Percentiles rank a stretch among this genome's conserved stretches.
These are phyloP conservation scores for Tiphia femorata DNA, from an alignment of 2,888 invertebrate species.

Conservation along the genomic window DNA sequence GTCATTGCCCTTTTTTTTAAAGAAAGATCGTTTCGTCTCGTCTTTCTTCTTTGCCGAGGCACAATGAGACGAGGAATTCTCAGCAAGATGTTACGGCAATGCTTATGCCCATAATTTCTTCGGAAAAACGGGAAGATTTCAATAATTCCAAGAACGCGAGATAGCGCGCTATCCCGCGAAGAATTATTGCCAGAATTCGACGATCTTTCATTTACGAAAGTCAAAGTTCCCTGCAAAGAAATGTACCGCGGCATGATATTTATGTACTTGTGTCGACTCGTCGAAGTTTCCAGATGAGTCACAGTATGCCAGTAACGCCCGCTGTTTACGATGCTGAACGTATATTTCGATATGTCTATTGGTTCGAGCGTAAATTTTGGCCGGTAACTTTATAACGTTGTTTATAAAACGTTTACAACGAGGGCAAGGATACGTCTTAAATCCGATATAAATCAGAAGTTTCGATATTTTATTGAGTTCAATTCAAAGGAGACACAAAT, in stretches of 20 bases:
- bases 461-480: too few relatives aligned
- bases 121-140: constrained; percentile 6
- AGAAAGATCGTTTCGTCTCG: too few relatives aligned
- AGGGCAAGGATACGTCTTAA: too few relatives aligned
- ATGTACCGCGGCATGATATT: constrained; percentile 21
- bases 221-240: constrained; percentile 18
- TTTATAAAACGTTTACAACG: too few relatives aligned
- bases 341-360: constrained; percentile 25
- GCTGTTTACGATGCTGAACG: constrained; percentile 15
- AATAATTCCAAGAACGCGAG: constrained; percentile 18
- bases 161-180: neutral
- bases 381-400: too few relatives aligned
- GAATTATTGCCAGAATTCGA: constrained; percentile 26
- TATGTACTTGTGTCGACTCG: constrained; percentile 23
- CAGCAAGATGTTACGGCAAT: too few relatives aligned
- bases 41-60: too few relatives aligned
- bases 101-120: neutral
- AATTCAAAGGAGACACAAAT: too few relatives aligned
- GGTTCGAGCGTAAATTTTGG: constrained; percentile 11
- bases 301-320: neutral
- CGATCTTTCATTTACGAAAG: constrained; percentile 20
- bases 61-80: too few relatives aligned
- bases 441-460: too few relatives aligned
- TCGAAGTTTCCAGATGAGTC: constrained; percentile 29
- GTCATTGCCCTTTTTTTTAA: too few relatives aligned